Percentiles rank a stretch among this genome's conserved stretches.
Conservation (phyloP, 2,113 vertebrate genomes). For the Epinephelus fuscoguttatus region DNA sequence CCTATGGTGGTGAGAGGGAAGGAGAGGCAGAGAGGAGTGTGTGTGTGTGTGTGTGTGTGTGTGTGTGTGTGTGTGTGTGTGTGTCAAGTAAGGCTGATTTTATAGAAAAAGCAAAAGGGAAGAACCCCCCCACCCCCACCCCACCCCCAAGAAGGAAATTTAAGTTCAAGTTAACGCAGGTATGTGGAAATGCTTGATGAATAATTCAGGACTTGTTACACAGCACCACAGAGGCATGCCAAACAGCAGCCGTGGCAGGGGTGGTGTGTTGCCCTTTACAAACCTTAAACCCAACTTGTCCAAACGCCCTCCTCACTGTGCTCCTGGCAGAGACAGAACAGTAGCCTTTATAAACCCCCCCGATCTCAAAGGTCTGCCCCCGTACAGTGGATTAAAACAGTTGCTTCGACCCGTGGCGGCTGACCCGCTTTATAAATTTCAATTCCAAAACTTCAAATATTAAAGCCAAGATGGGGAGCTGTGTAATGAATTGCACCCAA, state of each 20-base stretch:
- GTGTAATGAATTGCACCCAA: slow-evolving; percentile 3
- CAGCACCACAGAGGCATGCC: slow-evolving; percentile 45
- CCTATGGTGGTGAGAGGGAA: background rate
- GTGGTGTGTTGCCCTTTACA: slow-evolving; percentile 55
- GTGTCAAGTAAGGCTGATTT: slow-evolving; percentile 35
- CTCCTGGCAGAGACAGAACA: slow-evolving; percentile 38
- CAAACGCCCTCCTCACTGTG: slow-evolving; percentile 18
- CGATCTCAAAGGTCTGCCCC: slow-evolving; percentile 14
- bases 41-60: background rate
- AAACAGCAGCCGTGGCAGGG: slow-evolving; percentile 53
- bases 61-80: background rate
- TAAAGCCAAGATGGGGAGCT: slow-evolving; percentile 11
- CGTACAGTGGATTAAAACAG: slow-evolving; percentile 41
- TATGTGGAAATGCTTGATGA: slow-evolving; percentile 67
- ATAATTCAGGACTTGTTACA: slow-evolving; percentile 72
- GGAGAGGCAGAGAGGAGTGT: background rate
- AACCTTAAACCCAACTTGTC: slow-evolving; percentile 53
- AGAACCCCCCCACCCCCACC: background rate
- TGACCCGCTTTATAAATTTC: slow-evolving; percentile 45
- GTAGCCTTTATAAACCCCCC: slow-evolving; percentile 26
- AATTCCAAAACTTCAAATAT: slow-evolving; percentile 34
- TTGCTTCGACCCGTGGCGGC: slow-evolving; percentile 19
- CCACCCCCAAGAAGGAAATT: slow-evolving; percentile 19
- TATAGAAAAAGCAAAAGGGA: slow-evolving; percentile 29
- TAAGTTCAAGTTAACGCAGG: slow-evolving; percentile 59